These are phyloP conservation scores for Argopecten irradians DNA, from an alignment of 1,140 invertebrate species.

Conservation along the genomic window DNA sequence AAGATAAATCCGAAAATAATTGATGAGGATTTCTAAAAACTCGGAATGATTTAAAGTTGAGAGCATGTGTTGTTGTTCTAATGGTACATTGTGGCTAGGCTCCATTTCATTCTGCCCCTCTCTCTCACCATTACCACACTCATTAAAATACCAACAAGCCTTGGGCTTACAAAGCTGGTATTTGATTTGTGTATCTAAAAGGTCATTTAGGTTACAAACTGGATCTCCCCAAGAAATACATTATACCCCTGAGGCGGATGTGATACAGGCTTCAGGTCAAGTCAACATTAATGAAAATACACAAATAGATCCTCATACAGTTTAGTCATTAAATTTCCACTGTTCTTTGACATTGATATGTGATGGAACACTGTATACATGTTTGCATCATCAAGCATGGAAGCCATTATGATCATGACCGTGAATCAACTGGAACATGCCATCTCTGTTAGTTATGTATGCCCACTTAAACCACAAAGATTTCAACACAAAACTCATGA, in stretches of 20 bases:
- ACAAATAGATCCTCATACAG: background rate
- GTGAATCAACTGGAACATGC: background rate
- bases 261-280: background rate
- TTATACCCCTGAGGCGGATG: background rate
- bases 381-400: background rate
- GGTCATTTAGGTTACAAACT: background rate
- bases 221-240: background rate
- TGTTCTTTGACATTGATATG: background rate
- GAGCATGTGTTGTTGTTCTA: background rate
- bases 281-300: slow-evolving; percentile 10
- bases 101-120: background rate
- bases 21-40: background rate
- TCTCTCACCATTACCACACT: background rate
- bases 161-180: background rate
- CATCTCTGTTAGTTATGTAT: background rate
- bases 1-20: background rate
- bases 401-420: background rate
- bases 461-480: too few relatives aligned
- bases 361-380: background rate
- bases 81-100: background rate
- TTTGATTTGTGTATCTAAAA: background rate
- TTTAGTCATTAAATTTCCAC: background rate
- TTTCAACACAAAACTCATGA: background rate
- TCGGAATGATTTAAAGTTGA: background rate
- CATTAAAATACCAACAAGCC: slow-evolving; percentile 21